phyloP scores from a whole-genome alignment of 2,888 invertebrate species.

The Chrysodeixis includens region DNA sequence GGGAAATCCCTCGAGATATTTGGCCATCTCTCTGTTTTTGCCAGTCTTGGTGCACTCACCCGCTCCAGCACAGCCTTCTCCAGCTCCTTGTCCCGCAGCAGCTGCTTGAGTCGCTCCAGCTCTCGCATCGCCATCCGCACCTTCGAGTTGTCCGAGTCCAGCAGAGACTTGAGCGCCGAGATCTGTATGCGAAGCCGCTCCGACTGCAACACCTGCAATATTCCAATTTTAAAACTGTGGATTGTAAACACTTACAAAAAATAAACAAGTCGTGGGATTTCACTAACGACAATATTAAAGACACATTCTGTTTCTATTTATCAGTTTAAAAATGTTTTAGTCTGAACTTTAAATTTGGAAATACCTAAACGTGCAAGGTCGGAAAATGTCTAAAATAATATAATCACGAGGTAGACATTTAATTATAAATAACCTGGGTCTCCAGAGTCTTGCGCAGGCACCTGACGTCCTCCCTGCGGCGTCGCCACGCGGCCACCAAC shows the following conservation, averaged over 20 bases:
- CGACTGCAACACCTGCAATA: slow-evolving; percentile 74
- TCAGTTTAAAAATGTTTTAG: too few species aligned
- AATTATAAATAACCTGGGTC: slow-evolving; percentile 80
- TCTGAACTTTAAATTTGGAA: too few species aligned
- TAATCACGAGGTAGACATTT: too few species aligned
- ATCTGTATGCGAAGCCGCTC: slow-evolving; percentile 89
- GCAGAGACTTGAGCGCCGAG: slow-evolving; percentile 87
- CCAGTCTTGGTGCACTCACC: slow-evolving; percentile 63
- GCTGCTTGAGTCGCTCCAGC: slow-evolving; percentile 83
- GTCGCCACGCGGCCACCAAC: slow-evolving; percentile 87
- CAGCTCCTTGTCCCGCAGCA: slow-evolving; percentile 79
- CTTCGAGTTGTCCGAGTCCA: slow-evolving; percentile 89
- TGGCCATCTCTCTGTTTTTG: too few species aligned
- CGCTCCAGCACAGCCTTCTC: slow-evolving; percentile 82
- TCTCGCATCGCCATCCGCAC: slow-evolving; percentile 84
- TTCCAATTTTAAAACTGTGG: not conserved
- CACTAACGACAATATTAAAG: too few species aligned
- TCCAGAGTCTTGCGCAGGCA: slow-evolving; percentile 83
- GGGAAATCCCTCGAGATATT: too few species aligned
- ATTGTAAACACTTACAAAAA: too few species aligned
- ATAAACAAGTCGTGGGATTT: too few species aligned
- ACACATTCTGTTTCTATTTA: too few species aligned
- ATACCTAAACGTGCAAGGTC: too few species aligned
- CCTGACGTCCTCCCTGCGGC: slow-evolving; percentile 83
- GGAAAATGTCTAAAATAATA: too few species aligned